A percentile compares a stretch with the other conserved stretches of the same genome.
phyloP scores from a whole-genome alignment of 2,888 invertebrate genomes.

The Aphidius colemani region DNA sequence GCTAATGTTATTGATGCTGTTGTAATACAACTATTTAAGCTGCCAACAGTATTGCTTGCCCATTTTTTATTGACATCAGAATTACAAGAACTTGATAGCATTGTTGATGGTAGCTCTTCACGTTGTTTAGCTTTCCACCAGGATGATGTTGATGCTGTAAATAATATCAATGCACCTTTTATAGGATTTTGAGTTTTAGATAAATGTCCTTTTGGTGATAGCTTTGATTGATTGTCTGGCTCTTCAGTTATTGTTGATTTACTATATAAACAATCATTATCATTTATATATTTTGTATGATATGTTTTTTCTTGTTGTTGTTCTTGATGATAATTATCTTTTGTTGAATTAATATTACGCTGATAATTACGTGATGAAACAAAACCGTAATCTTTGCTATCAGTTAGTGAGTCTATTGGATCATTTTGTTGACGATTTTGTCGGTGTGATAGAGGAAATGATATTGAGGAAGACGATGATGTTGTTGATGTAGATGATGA shows the following conservation, averaged over 20 bases:
- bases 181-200: slow-evolving; percentile 53
- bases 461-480: slow-evolving; percentile 4
- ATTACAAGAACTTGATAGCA: slow-evolving; percentile 40
- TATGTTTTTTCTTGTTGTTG: slow-evolving; percentile 34
- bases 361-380: slow-evolving; percentile 52
- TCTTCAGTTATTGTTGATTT: slow-evolving; percentile 37
- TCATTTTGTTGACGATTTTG: no score
- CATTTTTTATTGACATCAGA: slow-evolving; percentile 52
- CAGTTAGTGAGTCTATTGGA: slow-evolving; percentile 35
- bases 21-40: no score
- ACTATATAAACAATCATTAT: slow-evolving; percentile 37
- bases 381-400: slow-evolving; percentile 56
- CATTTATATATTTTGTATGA: slow-evolving; percentile 36
- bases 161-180: slow-evolving; percentile 52
- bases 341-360: slow-evolving; percentile 50
- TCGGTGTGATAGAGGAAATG: no score
- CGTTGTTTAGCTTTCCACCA: slow-evolving; percentile 58
- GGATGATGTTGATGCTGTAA: slow-evolving; percentile 55
- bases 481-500: slow-evolving; percentile 32
- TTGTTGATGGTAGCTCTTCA: slow-evolving; percentile 46
- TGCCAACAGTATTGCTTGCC: slow-evolving; percentile 38
- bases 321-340: slow-evolving; percentile 39
- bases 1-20: background rate
- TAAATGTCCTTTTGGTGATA: slow-evolving; percentile 20
- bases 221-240: slow-evolving; percentile 34